phyloP scores from a whole-genome alignment of 1,140 invertebrate genomes.

The Calycopis cecrops region DNA sequence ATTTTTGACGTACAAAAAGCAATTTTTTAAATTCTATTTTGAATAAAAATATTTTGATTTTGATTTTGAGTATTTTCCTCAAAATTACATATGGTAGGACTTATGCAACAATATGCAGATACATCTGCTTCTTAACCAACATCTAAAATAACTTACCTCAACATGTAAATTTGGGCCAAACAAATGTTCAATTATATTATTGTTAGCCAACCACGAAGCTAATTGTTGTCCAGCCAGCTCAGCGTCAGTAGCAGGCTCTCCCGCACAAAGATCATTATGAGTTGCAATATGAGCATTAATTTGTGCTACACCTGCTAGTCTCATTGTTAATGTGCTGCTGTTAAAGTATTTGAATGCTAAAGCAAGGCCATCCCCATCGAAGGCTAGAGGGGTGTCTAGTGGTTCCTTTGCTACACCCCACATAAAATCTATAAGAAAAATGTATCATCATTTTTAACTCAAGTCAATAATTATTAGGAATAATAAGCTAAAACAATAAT shows the following conservation, averaged over 20 bases:
- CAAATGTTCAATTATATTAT: slow-evolving; percentile 95
- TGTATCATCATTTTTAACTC: too few species aligned
- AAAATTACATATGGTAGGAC: too few species aligned
- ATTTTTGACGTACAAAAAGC: too few species aligned
- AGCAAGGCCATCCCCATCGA: slow-evolving; percentile 92
- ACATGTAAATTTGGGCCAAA: slow-evolving; percentile 97
- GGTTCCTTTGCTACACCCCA: slow-evolving; percentile 96
- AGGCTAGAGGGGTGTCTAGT: slow-evolving; percentile 88
- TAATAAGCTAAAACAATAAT: too few species aligned
- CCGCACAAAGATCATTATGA: slow-evolving; percentile 92
- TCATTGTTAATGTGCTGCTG: slow-evolving; percentile 93
- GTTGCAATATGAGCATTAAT: slow-evolving; percentile 95
- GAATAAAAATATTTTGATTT: too few species aligned
- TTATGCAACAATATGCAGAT: too few species aligned
- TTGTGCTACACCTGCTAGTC: slow-evolving; percentile 92
- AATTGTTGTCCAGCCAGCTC: slow-evolving; percentile 89
- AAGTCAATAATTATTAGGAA: too few species aligned
- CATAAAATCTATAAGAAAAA: slow-evolving; percentile 84
- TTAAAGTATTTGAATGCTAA: slow-evolving; percentile 97
- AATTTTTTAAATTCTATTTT: too few species aligned
- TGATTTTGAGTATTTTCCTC: too few species aligned
- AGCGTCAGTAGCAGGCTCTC: slow-evolving; percentile 88
- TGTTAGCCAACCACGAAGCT: slow-evolving; percentile 91
- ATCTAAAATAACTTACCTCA: slow-evolving; percentile 83
- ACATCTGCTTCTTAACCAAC: too few species aligned